Evolutionary conservation across 2,888 invertebrate genomes (phyloP).

Genomic region (Cosmorhoe ocellata): DNA sequence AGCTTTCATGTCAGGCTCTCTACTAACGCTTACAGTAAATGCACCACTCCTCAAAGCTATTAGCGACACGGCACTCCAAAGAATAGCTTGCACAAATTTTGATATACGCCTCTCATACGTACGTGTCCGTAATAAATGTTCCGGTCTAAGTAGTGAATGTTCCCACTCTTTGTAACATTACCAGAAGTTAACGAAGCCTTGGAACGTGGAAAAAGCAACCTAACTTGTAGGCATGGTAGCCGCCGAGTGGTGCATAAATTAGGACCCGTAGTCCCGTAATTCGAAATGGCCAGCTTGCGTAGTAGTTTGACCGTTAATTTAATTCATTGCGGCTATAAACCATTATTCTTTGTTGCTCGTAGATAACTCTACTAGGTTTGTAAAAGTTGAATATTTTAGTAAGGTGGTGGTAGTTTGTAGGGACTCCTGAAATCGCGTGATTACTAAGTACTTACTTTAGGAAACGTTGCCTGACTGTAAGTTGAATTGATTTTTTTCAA

Average conservation of each 20-base stretch:
- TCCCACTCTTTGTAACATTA: slow-evolving; percentile 34
- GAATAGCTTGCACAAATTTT: slow-evolving; percentile 44
- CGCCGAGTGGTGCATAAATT: slow-evolving; percentile 34
- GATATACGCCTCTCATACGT: slow-evolving; percentile 39
- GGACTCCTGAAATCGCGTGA: slow-evolving; percentile 27
- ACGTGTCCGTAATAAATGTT: slow-evolving; percentile 34
- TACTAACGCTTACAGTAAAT: slow-evolving; percentile 41
- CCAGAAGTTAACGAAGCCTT: slow-evolving; percentile 24
- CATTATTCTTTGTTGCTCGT: slow-evolving; percentile 24
- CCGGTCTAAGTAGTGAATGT: slow-evolving; percentile 31
- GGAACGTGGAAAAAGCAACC: slow-evolving; percentile 22
- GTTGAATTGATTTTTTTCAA: slow-evolving; percentile 15
- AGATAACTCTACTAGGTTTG: slow-evolving; percentile 18
- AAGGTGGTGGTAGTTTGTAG: slow-evolving; percentile 1
- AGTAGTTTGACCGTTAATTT: slow-evolving; percentile 36
- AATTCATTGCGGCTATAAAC: slow-evolving; percentile 34
- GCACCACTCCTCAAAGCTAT: slow-evolving; percentile 40
- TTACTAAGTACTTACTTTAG: slow-evolving; percentile 13
- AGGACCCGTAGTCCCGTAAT: slow-evolving; percentile 31
- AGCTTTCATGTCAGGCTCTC: slow-evolving; percentile 31
- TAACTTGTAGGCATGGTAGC: slow-evolving; percentile 20
- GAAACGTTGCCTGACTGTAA: slow-evolving; percentile 29
- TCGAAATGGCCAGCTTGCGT: slow-evolving; percentile 32
- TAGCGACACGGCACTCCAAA: slow-evolving; percentile 38
- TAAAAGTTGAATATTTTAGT: slow-evolving; percentile 18